Evolutionary conservation across 2,888 invertebrate genomes (phyloP).

Genomic region (Steinernema scapterisci): DNA sequence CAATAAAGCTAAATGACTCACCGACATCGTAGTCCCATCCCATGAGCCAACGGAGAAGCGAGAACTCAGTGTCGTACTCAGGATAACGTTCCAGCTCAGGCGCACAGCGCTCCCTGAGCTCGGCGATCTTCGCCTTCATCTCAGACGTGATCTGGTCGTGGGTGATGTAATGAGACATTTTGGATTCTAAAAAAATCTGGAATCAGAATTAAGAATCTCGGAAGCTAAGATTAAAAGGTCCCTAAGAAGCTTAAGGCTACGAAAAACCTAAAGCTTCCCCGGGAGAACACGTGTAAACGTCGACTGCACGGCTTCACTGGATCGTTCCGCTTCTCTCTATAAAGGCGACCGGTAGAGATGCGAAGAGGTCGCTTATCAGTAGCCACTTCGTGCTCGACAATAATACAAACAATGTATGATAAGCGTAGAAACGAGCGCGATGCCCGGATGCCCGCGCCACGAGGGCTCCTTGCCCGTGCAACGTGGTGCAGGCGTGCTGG

Average conservation of each 20-base stretch:
- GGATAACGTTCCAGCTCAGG: constrained; percentile 41
- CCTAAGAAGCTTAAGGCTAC: no score
- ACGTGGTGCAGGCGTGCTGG: not conserved
- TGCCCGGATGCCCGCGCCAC: not conserved
- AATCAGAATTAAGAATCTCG: no score
- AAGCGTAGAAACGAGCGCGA: not conserved
- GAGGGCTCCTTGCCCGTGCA: not conserved
- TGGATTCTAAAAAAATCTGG: no score
- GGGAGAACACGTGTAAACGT: not conserved
- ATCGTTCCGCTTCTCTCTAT: not conserved
- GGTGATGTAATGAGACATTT: constrained; percentile 5
- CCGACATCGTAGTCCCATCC: constrained; percentile 64
- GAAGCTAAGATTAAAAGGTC: no score
- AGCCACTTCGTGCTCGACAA: constrained; percentile 5
- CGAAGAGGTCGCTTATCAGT: constrained; percentile 19
- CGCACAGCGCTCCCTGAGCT: constrained; percentile 42
- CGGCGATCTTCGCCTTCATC: constrained; percentile 35
- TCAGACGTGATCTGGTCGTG: constrained; percentile 5
- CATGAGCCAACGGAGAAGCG: constrained; percentile 59
- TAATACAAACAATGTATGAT: constrained; percentile 30
- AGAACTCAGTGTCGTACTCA: constrained; percentile 57
- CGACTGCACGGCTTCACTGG: not conserved
- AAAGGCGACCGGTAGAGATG: not conserved
- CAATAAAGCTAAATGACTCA: constrained; percentile 33
- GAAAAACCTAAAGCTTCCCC: not conserved